phyloP scores from a whole-genome alignment of 2,113 vertebrate genomes.

The Phyllopteryx taeniolatus region DNA sequence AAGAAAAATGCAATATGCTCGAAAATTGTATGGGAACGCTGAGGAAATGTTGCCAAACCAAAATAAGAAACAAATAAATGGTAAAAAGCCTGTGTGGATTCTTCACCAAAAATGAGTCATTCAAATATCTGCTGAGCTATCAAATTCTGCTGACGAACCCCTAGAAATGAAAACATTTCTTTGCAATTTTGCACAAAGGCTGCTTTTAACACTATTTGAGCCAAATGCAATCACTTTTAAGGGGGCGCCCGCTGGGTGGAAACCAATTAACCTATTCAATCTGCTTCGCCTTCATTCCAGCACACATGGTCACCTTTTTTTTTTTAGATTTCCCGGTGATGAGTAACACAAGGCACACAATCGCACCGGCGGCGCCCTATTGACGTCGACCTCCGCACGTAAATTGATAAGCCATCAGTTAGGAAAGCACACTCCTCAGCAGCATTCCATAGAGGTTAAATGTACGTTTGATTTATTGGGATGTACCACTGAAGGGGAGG shows the following conservation, averaged over 20 bases:
- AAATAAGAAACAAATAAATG: not conserved
- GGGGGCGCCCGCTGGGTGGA: not conserved
- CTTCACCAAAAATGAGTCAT: not conserved
- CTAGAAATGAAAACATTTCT: not conserved
- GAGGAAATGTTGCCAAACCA: not conserved
- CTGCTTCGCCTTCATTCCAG: constrained; percentile 2
- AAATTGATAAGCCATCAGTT: constrained; percentile 31
- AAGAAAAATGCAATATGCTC: not conserved
- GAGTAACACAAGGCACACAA: constrained; percentile 7
- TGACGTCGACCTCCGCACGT: not conserved
- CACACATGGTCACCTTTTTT: not conserved
- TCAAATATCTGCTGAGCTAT: not conserved
- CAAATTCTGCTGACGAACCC: not conserved
- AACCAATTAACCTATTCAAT: constrained; percentile 12
- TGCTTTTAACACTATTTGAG: not conserved
- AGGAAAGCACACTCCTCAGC: not conserved
- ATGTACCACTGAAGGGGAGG: not conserved
- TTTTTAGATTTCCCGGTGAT: not conserved
- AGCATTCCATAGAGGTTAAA: constrained; percentile 13
- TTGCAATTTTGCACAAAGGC: not conserved
- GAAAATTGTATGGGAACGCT: not conserved
- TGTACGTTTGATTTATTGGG: constrained; percentile 25
- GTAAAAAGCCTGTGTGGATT: not conserved
- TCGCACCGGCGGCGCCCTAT: not conserved
- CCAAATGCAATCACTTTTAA: not conserved